Evolutionary conservation across 2,113 vertebrate genomes (phyloP).

Genomic region (Dolichallabes microphthalmus): DNA sequence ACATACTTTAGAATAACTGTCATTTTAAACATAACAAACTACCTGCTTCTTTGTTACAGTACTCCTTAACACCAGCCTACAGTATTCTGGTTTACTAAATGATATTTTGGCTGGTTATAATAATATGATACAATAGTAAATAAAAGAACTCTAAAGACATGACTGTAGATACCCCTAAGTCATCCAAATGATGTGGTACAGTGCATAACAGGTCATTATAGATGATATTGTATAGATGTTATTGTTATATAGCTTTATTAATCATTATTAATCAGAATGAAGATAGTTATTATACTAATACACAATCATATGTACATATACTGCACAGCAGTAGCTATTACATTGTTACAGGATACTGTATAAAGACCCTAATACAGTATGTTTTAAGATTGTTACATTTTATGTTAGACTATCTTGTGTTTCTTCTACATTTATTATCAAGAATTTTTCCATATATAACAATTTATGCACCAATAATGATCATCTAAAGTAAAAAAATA

Average conservation of each 20-base stretch:
- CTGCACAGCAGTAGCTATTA: background rate
- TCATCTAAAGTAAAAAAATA: constrained; percentile 37
- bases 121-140: background rate
- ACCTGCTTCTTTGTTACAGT: background rate
- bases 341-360: background rate
- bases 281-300: constrained; percentile 2
- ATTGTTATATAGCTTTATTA: background rate
- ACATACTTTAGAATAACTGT: background rate
- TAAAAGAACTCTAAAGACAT: background rate
- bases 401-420: constrained; percentile 17
- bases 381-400: background rate
- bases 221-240: background rate
- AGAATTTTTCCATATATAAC: too few relatives aligned
- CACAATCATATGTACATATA: background rate
- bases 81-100: background rate
- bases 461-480: background rate
- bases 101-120: background rate
- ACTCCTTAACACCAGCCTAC: background rate
- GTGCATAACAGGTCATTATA: background rate
- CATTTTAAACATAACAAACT: background rate
- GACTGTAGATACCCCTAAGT: background rate
- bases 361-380: background rate
- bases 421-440: constrained; percentile 36
- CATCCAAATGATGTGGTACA: background rate
- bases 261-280: background rate